Evolutionary conservation across 2,797 vertebrate species (phyloP), one percentile per base, ranked within the genome.

Genomic region (Myotis pilosus): DNA sequence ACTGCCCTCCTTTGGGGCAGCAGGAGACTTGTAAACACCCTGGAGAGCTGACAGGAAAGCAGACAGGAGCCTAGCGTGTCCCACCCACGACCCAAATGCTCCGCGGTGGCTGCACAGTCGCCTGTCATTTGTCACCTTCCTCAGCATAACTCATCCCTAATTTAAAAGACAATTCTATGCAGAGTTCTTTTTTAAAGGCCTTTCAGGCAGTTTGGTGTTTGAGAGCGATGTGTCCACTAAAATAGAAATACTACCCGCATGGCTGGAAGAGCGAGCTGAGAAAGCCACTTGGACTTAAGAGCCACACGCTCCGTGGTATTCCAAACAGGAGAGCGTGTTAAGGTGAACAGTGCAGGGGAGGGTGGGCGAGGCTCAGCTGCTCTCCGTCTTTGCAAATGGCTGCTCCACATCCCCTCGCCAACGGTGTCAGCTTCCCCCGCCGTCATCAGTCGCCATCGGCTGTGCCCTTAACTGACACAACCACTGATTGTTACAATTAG

Each of bases 401-500:
- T 95, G 92, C 94, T 97, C 95, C 94, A 96, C 97, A 93, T 97
- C 96, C 91, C 91, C 53, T 96, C 98, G 95, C 95, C 98, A 97
- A 97, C 94, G 96, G 97, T 96, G 95, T 96, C 87, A 87, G 94
- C 93, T 97, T 97, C 97, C 90, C 41, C 93, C 87, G 96, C 97
- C 96, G 96, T 97, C 97, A 97, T 98, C 97, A 95, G 79, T 95
- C 97, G 97, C 97, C 97, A 97, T 97, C 97, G 97, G 98, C 97
- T 96, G 95, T 97, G 97, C 97, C 97, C 98, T 98, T 98, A 98
- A 97, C 96, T 97, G 97, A 98, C 97, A 98, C 98, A 97, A 98
- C 98, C 98, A 97, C 96, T 97, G 97, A 98, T 97, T 97, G 97
- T 98, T 97, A 97, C 97, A 98, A 98, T 98, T 97, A 98, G 96